Evolutionary conservation across 2,797 vertebrate species (phyloP), one percentile per base, ranked within the genome.

Genomic region (Lepilemur septentrionalis): DNA sequence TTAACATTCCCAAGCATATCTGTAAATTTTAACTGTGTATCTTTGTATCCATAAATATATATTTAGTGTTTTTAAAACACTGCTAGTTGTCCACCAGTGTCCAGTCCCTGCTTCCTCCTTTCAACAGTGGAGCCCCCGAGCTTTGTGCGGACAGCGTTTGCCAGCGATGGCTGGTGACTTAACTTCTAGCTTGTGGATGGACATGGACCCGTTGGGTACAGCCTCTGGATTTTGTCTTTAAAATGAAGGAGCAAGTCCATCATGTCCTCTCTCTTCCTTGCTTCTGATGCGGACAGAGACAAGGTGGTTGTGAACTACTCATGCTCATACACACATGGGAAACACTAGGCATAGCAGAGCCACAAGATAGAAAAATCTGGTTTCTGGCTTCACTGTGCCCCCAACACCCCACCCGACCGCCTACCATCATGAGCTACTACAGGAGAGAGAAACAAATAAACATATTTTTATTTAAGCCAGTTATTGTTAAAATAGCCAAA

Each of bases 161-260:
- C 43, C 17, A 18, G 17, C 9, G 2, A 55, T 67, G 7, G 61
- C 59, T 1, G 30, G 30, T 32, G 48, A 61, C 48, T 23, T 41
- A 1, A 38, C 30, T 67, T 55, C 61, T 28, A 32, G 23, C 30
- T 28, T 7, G 41, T 35, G 61, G 41, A 2, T 48, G 32, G 43
- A 12, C 4, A 3, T 7, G 38, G n/a, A 4, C 41, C 25, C 23
- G 3, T 1, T 32, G 38, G 4, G 10, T 8, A 3, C 1, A 18
- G 22, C 20, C 18, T 75, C 48, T 57, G 48, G 52, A 18, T 87
- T 81, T 89, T 41, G 13, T 12, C 59, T 67, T 84, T 43, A 46
- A 63, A 41, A 52, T 0, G 9, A 92, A 78, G 76, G 6, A 7
- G 1, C 22, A 22, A 48, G 10, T 41, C 55, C n/a, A 84, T 75